A percentile compares a stretch with the other conserved stretches of the same genome.
These are phyloP conservation scores for Diplodus sargus DNA, from an alignment of 2,797 vertebrate species.

Conservation along the genomic window DNA sequence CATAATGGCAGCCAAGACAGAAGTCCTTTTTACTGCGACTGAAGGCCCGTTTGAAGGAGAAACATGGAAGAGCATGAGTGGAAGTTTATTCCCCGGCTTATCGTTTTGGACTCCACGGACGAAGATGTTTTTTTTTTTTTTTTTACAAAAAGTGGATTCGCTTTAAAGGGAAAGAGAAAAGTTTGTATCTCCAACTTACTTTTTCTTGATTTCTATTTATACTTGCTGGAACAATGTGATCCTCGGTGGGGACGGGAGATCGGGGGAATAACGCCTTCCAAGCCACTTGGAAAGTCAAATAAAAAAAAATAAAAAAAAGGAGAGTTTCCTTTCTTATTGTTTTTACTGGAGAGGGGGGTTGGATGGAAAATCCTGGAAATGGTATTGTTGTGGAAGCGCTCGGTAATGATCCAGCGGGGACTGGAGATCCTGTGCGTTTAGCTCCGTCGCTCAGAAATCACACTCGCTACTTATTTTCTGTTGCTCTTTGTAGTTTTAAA, in stretches of 20 bases:
- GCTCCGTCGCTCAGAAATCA: conserved; percentile 16
- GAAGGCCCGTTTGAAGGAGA: conserved; percentile 78
- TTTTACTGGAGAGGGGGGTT: conserved; percentile 22
- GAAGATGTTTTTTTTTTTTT: conserved; percentile 73
- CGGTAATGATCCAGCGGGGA: conserved; percentile 29
- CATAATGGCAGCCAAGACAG: conserved; percentile 79
- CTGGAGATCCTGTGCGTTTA: conserved; percentile 36
- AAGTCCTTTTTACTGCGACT: conserved; percentile 73
- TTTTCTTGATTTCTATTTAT: conserved; percentile 79
- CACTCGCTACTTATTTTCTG: background rate
- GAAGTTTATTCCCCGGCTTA: conserved; percentile 79
- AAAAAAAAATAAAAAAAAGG: conserved; percentile 56
- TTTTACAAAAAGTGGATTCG: conserved; percentile 72
- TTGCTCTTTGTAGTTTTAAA: conserved; percentile 6
- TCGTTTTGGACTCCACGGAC: conserved; percentile 70
- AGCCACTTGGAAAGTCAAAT: conserved; percentile 58
- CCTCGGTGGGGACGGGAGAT: conserved; percentile 57
- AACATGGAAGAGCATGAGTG: conserved; percentile 81
- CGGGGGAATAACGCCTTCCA: conserved; percentile 68
- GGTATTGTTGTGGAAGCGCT: conserved; percentile 45
- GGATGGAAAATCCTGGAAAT: conserved; percentile 57
- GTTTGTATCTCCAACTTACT: conserved; percentile 72
- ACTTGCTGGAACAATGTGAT: conserved; percentile 71
- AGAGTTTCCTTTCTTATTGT: conserved; percentile 75
- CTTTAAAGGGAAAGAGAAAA: conserved; percentile 73